These are phyloP conservation scores for Drosophila meridiana DNA, from an alignment of 2,888 invertebrate species.

Conservation along the genomic window DNA sequence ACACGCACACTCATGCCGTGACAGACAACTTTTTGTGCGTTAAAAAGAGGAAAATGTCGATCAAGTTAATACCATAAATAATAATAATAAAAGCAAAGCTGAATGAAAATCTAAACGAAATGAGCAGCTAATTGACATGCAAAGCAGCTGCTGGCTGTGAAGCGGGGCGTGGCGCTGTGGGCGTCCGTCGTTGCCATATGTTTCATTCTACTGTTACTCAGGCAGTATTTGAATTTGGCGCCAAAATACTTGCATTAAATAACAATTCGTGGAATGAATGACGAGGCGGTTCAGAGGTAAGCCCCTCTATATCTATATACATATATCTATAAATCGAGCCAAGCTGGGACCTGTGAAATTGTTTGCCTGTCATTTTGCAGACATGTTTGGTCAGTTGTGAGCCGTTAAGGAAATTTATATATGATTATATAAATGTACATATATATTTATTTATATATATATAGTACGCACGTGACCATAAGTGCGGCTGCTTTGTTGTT, in stretches of 20 bases:
- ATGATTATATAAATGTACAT: background rate
- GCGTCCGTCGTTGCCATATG: conserved; percentile 24
- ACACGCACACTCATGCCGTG: conserved; percentile 24
- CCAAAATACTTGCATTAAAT: conserved; percentile 55
- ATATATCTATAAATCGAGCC: conserved; percentile 18
- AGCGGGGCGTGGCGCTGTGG: background rate
- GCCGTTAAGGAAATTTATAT: conserved; percentile 6
- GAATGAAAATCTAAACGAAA: conserved; percentile 26
- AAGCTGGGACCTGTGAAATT: conserved; percentile 1
- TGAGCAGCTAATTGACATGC: conserved; percentile 67
- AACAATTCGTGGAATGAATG: conserved; percentile 33
- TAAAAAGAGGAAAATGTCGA: conserved; percentile 53
- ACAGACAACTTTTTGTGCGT: conserved; percentile 53
- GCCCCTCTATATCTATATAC: too few species aligned
- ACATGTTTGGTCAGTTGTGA: conserved; percentile 55
- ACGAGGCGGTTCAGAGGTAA: background rate
- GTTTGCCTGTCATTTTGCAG: conserved; percentile 41
- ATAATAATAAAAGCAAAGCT: conserved; percentile 24
- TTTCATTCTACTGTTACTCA: background rate
- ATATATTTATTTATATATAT: conserved; percentile 3
- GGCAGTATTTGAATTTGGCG: conserved; percentile 43
- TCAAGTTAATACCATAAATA: conserved; percentile 60
- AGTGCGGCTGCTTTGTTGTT: conserved; percentile 51
- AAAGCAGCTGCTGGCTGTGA: conserved; percentile 40
- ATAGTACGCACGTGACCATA: conserved; percentile 75